Percentiles rank a stretch among this genome's conserved stretches.
Evolutionary conservation across 1,140 invertebrate genomes (phyloP).

Genomic region (Drosophila oshimai): DNA sequence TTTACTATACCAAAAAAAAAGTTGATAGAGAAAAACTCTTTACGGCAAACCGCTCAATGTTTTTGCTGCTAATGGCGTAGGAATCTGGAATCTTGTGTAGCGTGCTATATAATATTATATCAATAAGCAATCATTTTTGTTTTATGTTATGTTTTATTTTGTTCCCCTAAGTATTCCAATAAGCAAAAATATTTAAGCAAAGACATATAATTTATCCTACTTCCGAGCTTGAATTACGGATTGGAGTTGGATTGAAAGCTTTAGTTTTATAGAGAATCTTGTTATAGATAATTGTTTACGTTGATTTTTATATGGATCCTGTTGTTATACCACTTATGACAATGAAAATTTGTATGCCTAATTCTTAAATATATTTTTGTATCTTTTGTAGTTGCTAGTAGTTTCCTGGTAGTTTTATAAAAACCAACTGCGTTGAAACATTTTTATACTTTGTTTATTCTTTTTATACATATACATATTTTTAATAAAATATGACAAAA

Average conservation of each 20-base stretch:
- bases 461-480: slow-evolving; percentile 59
- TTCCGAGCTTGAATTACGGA: slow-evolving; percentile 26
- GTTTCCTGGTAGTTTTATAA: slow-evolving; percentile 64
- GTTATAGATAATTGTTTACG: slow-evolving; percentile 52
- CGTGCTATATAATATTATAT: slow-evolving; percentile 52
- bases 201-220: slow-evolving; percentile 66
- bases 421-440: slow-evolving; percentile 66
- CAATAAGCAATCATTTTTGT: slow-evolving; percentile 48
- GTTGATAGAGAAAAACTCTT: slow-evolving; percentile 30
- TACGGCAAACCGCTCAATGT: slow-evolving; percentile 71
- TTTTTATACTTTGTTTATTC: slow-evolving; percentile 75
- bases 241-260: slow-evolving; percentile 11
- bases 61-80: slow-evolving; percentile 46
- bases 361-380: slow-evolving; percentile 73
- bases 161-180: slow-evolving; percentile 54
- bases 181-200: slow-evolving; percentile 44
- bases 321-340: slow-evolving; percentile 35
- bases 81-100: slow-evolving; percentile 67
- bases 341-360: slow-evolving; percentile 60
- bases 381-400: slow-evolving; percentile 77
- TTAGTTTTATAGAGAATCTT: slow-evolving; percentile 56
- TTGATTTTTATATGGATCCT: slow-evolving; percentile 43
- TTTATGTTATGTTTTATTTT: slow-evolving; percentile 22
- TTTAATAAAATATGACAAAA: slow-evolving; percentile 42
- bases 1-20: slow-evolving; percentile 56